A percentile compares a stretch with the other conserved stretches of the same genome.
phyloP scores from a whole-genome alignment of 2,888 invertebrate genomes.

The Tupiocoris notatus region DNA sequence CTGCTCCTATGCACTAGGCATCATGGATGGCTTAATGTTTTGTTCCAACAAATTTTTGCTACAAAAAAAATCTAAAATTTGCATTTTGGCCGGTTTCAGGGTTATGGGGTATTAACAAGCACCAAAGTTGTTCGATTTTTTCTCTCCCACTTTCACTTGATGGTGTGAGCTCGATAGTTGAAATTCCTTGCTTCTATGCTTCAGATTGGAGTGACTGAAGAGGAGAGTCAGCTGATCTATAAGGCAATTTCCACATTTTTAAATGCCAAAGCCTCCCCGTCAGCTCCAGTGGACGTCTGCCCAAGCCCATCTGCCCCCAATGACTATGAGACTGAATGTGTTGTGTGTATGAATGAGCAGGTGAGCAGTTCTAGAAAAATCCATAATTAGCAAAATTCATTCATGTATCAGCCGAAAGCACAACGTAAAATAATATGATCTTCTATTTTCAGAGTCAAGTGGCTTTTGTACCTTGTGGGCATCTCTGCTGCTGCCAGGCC shows the following conservation, averaged over 20 bases:
- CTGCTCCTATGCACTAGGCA: too few species aligned
- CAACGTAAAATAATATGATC: background rate
- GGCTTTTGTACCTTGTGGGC: conserved; percentile 84
- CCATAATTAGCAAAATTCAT: conserved; percentile 38
- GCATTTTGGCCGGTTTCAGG: too few species aligned
- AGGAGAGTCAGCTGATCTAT: conserved; percentile 10
- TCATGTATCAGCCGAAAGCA: background rate
- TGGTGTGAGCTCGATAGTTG: too few species aligned
- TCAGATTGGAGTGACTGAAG: conserved; percentile 12
- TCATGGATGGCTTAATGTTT: too few species aligned
- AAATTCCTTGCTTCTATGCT: too few species aligned
- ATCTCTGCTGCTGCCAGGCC: conserved; percentile 74
- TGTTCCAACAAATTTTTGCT: too few species aligned
- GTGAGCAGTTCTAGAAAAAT: conserved; percentile 58
- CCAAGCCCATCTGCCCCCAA: conserved; percentile 60
- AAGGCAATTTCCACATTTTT: conserved; percentile 58
- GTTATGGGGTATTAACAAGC: too few species aligned
- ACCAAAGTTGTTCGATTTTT: too few species aligned
- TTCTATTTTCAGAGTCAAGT: conserved; percentile 66
- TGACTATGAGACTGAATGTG: conserved; percentile 65
- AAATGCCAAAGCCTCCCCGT: conserved; percentile 53
- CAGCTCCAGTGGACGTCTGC: conserved; percentile 58
- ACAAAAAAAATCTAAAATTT: too few species aligned
- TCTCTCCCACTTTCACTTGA: too few species aligned
- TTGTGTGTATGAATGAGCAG: conserved; percentile 75